A percentile compares a stretch with the other conserved stretches of the same genome.
These are phyloP conservation scores for Macrosiphum euphorbiae DNA, from an alignment of 2,888 invertebrate species.

Conservation along the genomic window DNA sequence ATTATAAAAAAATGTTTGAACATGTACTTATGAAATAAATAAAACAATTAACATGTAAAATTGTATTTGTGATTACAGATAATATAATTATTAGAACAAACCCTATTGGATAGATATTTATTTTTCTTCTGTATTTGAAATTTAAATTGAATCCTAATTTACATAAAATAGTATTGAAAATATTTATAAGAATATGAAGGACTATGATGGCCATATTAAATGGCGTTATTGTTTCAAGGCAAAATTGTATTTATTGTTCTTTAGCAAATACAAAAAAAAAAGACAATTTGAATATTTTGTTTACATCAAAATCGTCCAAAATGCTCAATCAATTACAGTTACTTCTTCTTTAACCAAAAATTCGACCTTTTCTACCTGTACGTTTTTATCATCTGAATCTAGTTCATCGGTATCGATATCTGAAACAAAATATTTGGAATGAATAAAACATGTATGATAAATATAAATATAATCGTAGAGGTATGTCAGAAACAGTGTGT, in stretches of 20 bases:
- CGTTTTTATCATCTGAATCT: constrained; percentile 86
- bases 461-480: background rate
- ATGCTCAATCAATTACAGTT: constrained; percentile 79
- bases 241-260: constrained; percentile 38
- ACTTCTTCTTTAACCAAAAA: constrained; percentile 98
- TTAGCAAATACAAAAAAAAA: constrained; percentile 55
- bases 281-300: constrained; percentile 23
- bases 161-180: constrained; percentile 38
- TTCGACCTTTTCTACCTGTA: constrained; percentile 96
- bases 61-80: constrained; percentile 41
- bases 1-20: constrained; percentile 48
- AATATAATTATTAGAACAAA: constrained; percentile 10
- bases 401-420: constrained; percentile 95
- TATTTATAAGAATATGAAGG: constrained; percentile 24
- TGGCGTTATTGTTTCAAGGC: background rate
- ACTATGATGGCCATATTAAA: constrained; percentile 21
- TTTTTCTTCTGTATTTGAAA: constrained; percentile 60
- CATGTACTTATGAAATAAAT: constrained; percentile 58
- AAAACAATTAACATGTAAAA: constrained; percentile 57
- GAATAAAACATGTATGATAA: background rate
- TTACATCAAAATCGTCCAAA: constrained; percentile 37
- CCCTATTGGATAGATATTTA: background rate
- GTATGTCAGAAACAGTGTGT: no score
- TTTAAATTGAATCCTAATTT: constrained; percentile 54
- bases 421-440: constrained; percentile 71